Base-by-base conservation (phyloP, 2,797 vertebrate species). In the Poecile montanus region DNA sequence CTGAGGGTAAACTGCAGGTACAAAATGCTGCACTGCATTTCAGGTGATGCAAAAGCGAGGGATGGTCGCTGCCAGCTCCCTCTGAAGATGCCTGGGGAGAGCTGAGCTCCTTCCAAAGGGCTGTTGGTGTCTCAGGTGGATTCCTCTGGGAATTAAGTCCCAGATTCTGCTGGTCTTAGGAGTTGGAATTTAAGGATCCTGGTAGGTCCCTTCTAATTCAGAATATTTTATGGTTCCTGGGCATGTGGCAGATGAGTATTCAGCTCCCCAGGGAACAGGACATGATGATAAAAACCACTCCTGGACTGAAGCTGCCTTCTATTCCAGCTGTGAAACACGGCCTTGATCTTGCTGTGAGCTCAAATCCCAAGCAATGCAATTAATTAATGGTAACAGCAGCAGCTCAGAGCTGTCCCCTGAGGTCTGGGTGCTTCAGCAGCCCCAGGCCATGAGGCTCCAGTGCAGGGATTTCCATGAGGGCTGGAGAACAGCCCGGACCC, bases 381-480 rank as follows among this genome's bases (percentile, higher is more conserved):
- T 53, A 77, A 71, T 84, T 25, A 68, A 27, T 5, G 50, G 58
- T 1, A 42, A 7, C 38, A 67, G 82, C 36, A 81, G 68, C 66
- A 58, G 62, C n/a, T 53, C 36, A 14, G 54, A 66, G 83, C 47
- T 17, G 18, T 15, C 0, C 53, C 19, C 54, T 58, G 27, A 2
- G 62, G 50, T 26, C 30, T 3, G 19, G 56, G 62, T 53, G 76
- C 27, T 42, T 13, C 62, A 8, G 50, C 26, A 58, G 48, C 42
- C 4, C 36, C 4, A 14, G 36, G 45, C 68, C 13, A 0, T 3
- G 30, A 25, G 6, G 10, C 10, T 7, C 27, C 16, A 17, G n/a
- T 0, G 32, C 34, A 10, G 1, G 26, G 32, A 6, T 32, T 42
- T 20, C 54, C 34, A 3, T 0, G 13, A 36, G 61, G 71, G 29